Evolutionary conservation across 2,797 vertebrate genomes (phyloP), one percentile per base, ranked within the genome.

Genomic region (Holocentrus rufus): DNA sequence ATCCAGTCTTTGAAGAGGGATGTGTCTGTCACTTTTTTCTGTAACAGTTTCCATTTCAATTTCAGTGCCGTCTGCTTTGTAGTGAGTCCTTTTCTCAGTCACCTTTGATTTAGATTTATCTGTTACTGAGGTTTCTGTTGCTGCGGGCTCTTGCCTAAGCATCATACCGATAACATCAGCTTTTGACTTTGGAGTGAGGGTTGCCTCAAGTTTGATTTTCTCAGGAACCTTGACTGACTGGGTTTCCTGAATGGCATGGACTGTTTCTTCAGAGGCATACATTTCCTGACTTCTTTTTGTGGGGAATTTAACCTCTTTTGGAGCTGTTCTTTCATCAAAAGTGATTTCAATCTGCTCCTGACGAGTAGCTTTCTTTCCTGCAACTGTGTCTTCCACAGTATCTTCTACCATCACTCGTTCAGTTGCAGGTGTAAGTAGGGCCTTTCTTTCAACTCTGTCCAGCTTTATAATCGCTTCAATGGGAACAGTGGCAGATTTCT

Each of bases 51-150:
- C 25, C 25, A 27, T 27, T 27, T 27, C 25, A 2, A 27, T 27
- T 27, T 27, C 25, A 27, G 25, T 27, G 42, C 69, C 10, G 2
- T 67, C 62, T 47, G 20, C 36, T 82, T 30, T 42, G 57, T 39
- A 1, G 5, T 14, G 44, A 8, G 15, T 36, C 1, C 5, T 63
- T 31, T 49, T 65, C 61, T 65, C 11, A 1, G 68, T 13, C 0
- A 5, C 61, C 36, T 47, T 53, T 57, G 30, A 3, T 30, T 25
- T 67, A 23, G 58, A 44, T 80, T 20, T 10, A 76, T 90, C 90
- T 89, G 85, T 88, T 89, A 86, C 89, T 88, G 88, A 87, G 1
- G 76, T 85, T 70, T 90, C 61, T 61, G 1, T 31, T 65, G 65
- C 50, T 25, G n/a, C 14, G 50, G 69, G 18, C 34, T 79, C 22